Percentiles rank a stretch among this genome's conserved stretches.
These are phyloP conservation scores for Trididemnum nubilum DNA, from an alignment of 23 tunicate genomes.

Conservation along the genomic window DNA sequence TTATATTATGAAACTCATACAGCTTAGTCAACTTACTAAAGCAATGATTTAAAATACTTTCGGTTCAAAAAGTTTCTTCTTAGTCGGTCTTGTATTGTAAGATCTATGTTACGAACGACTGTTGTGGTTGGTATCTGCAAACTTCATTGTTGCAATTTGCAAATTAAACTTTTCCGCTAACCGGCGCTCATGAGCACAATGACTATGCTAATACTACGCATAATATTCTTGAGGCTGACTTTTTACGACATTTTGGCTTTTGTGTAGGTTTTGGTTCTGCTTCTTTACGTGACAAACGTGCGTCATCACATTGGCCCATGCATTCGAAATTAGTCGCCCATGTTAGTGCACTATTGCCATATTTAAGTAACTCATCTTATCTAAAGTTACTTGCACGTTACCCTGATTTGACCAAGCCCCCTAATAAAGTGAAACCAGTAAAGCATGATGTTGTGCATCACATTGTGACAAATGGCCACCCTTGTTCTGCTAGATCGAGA, in stretches of 20 bases:
- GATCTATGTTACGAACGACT: no score
- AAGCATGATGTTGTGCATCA: conserved; percentile 25
- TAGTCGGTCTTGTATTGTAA: no score
- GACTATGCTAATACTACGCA: neutral
- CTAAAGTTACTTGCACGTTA: neutral
- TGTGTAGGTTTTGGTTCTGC: neutral
- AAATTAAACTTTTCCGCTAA: no score
- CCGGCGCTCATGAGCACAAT: no score
- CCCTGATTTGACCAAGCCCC: neutral
- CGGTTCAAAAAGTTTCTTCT: no score
- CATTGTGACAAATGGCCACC: conserved; percentile 15
- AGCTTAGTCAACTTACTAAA: no score
- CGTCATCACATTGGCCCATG: neutral
- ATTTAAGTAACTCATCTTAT: neutral
- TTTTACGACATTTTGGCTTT: neutral
- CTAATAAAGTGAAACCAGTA: neutral
- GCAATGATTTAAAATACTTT: no score
- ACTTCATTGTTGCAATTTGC: no score
- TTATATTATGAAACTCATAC: no score
- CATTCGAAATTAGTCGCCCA: neutral
- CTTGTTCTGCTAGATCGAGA: conserved; percentile 14
- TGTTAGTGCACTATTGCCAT: neutral
- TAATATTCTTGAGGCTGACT: neutral
- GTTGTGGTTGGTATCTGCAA: no score
- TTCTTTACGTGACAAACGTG: no score